A percentile compares a stretch with the other conserved stretches of the same genome.
Evolutionary conservation across 2,113 vertebrate genomes (phyloP).

Genomic region (Proteles cristata): DNA sequence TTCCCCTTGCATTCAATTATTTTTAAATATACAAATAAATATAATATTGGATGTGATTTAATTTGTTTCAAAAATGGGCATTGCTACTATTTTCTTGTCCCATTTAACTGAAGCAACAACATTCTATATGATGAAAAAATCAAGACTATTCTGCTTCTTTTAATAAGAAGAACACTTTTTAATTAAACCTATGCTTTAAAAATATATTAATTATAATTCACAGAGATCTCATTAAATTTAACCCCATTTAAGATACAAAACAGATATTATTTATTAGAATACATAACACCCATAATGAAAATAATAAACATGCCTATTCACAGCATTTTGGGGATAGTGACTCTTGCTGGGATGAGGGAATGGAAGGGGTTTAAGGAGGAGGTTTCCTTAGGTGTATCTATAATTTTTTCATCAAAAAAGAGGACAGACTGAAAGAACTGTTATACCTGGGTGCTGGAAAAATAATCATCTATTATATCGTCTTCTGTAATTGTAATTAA

Average conservation of each 20-base stretch:
- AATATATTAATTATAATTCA: background rate
- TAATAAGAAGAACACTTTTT: background rate
- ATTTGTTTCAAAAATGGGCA: background rate
- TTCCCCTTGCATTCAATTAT: background rate
- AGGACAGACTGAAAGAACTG: background rate
- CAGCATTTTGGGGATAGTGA: background rate
- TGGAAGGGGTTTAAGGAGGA: background rate
- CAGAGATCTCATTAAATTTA: slow-evolving; percentile 19
- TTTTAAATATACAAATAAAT: slow-evolving; percentile 15
- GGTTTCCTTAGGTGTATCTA: background rate
- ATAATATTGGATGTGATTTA: background rate
- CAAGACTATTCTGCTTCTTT: background rate
- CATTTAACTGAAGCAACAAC: background rate
- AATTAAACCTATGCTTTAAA: slow-evolving; percentile 28
- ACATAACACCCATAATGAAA: background rate
- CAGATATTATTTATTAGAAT: background rate
- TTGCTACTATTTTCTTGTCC: background rate
- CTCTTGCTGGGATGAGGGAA: background rate
- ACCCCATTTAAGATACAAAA: background rate
- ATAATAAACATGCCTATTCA: background rate
- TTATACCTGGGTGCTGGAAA: background rate
- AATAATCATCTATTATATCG: background rate
- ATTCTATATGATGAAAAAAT: background rate
- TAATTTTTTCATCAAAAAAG: background rate
- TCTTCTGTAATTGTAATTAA: slow-evolving; percentile 37